Evolutionary conservation across 2,888 invertebrate genomes (phyloP).

Genomic region (Lamellibrachia columna): DNA sequence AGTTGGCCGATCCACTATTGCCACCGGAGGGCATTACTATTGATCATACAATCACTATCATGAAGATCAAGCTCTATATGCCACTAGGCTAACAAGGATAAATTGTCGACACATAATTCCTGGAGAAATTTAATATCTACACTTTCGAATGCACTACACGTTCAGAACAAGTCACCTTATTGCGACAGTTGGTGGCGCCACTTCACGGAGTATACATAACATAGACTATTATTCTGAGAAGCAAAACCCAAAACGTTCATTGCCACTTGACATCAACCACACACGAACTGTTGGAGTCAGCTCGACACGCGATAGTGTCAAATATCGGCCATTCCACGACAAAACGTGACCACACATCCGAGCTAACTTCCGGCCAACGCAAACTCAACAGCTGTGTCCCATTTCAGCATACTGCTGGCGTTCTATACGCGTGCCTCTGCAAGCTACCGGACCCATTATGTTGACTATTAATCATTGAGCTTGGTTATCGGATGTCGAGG

Average conservation of each 20-base stretch:
- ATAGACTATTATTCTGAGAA: neutral
- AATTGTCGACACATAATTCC: no score
- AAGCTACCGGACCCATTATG: neutral
- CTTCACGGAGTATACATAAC: neutral
- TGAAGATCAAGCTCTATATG: no score
- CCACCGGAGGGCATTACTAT: no score
- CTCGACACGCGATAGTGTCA: neutral
- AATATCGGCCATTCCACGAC: neutral
- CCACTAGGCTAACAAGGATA: no score
- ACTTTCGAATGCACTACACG: neutral
- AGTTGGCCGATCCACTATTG: no score
- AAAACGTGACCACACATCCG: neutral
- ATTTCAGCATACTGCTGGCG: neutral
- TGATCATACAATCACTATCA: no score
- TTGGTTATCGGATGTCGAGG: conserved; percentile 9
- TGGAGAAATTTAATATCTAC: no score
- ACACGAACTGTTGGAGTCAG: neutral
- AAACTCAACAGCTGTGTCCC: neutral
- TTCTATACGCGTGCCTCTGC: neutral
- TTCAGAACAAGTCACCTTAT: neutral
- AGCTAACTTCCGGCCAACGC: neutral
- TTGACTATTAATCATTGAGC: neutral
- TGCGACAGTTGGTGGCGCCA: neutral
- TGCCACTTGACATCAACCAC: neutral
- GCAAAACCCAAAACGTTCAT: neutral